These are phyloP conservation scores for Cyanoderma ruficeps DNA, from an alignment of 2,113 vertebrate species.

Conservation along the genomic window DNA sequence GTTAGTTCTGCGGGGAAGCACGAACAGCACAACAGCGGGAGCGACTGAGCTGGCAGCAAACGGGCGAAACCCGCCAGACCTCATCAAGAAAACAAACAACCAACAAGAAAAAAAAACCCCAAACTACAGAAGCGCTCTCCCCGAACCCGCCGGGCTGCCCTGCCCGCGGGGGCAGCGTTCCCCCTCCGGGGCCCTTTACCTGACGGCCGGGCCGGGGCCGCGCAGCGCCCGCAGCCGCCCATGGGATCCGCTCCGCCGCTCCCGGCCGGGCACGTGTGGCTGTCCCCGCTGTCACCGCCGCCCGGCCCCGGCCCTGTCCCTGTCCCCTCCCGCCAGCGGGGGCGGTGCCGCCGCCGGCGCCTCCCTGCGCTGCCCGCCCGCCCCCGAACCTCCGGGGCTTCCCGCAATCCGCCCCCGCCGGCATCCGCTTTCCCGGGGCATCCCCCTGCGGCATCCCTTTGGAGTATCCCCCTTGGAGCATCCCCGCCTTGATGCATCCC, in stretches of 20 bases:
- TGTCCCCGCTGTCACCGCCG: not conserved
- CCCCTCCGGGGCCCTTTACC: not conserved
- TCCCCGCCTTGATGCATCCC: too few species aligned
- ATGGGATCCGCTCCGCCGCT: not conserved
- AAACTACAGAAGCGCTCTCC: accelerated
- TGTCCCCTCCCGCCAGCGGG: not conserved
- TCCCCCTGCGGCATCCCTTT: too few species aligned
- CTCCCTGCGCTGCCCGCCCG: not conserved
- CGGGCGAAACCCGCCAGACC: not conserved
- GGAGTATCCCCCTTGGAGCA: not conserved
- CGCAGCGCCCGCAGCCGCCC: not conserved
- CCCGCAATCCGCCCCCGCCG: not conserved
- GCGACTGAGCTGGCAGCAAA: accelerated
- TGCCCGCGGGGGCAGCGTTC: not conserved
- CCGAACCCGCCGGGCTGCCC: not conserved
- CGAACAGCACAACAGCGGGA: not conserved
- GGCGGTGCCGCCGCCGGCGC: not conserved
- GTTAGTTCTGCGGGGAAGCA: not conserved
- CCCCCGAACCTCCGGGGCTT: not conserved
- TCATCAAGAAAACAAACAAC: not conserved
- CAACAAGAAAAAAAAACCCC: not conserved
- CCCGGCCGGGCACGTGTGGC: not conserved
- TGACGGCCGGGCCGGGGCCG: not conserved
- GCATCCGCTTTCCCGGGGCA: not conserved
- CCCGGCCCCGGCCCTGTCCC: not conserved